A percentile compares a stretch with the other conserved stretches of the same genome.
Conservation (phyloP, 1,140 invertebrate species). For the Drosophila tropicalis region DNA sequence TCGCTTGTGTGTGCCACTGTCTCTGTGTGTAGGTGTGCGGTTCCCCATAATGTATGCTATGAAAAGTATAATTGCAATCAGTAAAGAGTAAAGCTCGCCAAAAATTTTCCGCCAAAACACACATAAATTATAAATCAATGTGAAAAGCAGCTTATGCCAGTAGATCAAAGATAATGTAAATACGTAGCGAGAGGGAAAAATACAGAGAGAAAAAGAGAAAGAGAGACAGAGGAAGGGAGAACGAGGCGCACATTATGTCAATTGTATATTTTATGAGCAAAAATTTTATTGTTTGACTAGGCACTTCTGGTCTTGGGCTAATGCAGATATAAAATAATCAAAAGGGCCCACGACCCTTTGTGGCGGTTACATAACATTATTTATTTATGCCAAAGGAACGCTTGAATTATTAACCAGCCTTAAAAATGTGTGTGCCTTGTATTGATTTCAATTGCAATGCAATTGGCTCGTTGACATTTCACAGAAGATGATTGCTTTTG, state of each 20-base stretch:
- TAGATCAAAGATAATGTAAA: not conserved
- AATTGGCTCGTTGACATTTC: constrained; percentile 42
- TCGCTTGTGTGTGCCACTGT: constrained; percentile 1
- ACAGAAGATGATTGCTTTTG: constrained; percentile 2
- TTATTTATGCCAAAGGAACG: not conserved
- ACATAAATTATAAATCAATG: constrained; percentile 68
- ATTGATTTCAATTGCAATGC: constrained; percentile 8
- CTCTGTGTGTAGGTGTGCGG: not conserved
- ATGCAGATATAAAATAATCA: constrained; percentile 11
- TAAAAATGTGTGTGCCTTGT: not conserved
- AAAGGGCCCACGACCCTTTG: not conserved
- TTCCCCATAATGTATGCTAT: not conserved
- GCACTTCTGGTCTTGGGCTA: constrained; percentile 7
- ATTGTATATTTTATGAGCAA: constrained; percentile 7
- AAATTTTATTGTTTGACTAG: constrained; percentile 14
- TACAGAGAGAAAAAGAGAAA: not conserved
- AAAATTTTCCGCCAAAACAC: constrained; percentile 24
- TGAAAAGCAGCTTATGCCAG: not conserved
- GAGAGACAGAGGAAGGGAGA: not conserved
- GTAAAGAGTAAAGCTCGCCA: constrained; percentile 19
- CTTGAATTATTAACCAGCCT: constrained; percentile 6
- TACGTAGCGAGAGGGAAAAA: not conserved
- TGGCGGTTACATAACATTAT: not conserved
- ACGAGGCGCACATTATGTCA: not conserved
- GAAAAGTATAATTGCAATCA: constrained; percentile 32